Percentiles rank a stretch among this genome's conserved stretches.
phyloP scores from a whole-genome alignment of 1,140 invertebrate genomes.

The Nebria ingens region DNA sequence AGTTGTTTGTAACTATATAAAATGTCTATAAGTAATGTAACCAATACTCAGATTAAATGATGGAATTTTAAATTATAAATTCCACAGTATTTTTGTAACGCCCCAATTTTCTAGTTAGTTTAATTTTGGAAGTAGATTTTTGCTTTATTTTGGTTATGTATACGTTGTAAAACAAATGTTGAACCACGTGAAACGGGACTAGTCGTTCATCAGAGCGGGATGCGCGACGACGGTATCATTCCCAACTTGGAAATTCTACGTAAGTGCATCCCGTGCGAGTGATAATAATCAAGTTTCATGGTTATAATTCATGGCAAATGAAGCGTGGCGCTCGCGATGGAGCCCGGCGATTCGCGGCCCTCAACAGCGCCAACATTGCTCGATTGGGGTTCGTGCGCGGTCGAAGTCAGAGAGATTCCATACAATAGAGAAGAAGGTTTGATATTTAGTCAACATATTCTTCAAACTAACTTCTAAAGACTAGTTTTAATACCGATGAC shows the following conservation, averaged over 20 bases:
- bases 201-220: not conserved
- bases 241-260: not conserved
- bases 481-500: too few relatives aligned
- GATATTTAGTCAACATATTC: too few relatives aligned
- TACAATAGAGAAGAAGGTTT: too few relatives aligned
- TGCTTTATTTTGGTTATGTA: too few relatives aligned
- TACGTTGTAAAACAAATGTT: not conserved
- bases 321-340: not conserved
- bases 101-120: not conserved
- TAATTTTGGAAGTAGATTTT: not conserved
- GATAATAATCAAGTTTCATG: conserved; percentile 8
- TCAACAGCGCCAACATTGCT: too few relatives aligned
- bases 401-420: too few relatives aligned
- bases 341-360: not conserved
- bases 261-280: conserved; percentile 3
- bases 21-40: too few relatives aligned
- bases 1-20: too few relatives aligned
- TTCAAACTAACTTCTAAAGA: too few relatives aligned
- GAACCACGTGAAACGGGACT: not conserved
- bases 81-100: not conserved
- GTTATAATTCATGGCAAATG: conserved; percentile 7
- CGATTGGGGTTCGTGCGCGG: too few relatives aligned
- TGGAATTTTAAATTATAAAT: too few relatives aligned
- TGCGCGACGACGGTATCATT: not conserved
- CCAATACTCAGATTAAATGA: too few relatives aligned